phyloP scores from a whole-genome alignment of 2,113 vertebrate genomes.

The Pontoporia blainvillei region DNA sequence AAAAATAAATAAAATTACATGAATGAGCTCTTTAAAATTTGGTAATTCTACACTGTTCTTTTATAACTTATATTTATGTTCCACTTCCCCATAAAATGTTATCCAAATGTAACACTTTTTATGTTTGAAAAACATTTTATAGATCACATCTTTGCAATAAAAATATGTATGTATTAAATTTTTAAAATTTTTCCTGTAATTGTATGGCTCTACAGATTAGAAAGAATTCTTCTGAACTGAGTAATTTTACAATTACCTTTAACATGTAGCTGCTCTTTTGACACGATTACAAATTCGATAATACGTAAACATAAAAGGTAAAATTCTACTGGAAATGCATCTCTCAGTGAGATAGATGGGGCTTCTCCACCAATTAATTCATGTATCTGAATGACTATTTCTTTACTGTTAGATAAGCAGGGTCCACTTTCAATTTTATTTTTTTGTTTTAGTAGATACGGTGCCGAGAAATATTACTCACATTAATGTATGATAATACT shows the following conservation, averaged over 20 bases:
- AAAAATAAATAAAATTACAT: not conserved
- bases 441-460: not conserved
- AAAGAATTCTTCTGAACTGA: conserved; percentile 22
- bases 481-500: not conserved
- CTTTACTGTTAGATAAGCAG: not conserved
- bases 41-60: not conserved
- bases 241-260: not conserved
- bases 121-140: conserved; percentile 13
- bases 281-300: not conserved
- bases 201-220: not conserved
- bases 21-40: not conserved
- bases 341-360: not conserved
- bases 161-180: not conserved
- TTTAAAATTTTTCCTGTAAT: not conserved
- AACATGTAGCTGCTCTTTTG: not conserved
- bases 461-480: not conserved
- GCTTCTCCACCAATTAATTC: not conserved
- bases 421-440: not conserved
- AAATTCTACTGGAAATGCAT: not conserved
- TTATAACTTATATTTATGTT: conserved; percentile 19
- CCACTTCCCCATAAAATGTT: not conserved
- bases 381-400: not conserved
- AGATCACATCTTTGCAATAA: not conserved
- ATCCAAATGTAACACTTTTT: not conserved
- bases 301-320: not conserved